phyloP scores from a whole-genome alignment of 2,113 vertebrate genomes.

The Dissostichus mawsoni region DNA sequence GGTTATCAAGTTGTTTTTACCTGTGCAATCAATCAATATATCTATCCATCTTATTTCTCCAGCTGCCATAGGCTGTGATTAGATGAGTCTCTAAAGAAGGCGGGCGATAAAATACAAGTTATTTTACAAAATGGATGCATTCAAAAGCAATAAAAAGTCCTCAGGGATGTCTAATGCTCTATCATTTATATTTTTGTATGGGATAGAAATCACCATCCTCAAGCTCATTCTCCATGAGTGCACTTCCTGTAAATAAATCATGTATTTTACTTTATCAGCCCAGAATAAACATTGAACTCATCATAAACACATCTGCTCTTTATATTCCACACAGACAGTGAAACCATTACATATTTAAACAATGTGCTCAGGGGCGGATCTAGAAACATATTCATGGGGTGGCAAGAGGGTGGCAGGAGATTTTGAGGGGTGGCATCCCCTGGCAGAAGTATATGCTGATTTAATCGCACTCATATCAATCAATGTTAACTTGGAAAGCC shows the following conservation, averaged over 20 bases:
- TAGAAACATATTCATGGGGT: too few relatives aligned
- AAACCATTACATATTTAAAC: not conserved
- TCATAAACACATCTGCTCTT: not conserved
- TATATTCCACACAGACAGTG: not conserved
- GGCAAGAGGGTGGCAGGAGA: too few relatives aligned
- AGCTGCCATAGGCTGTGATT: conserved; percentile 34
- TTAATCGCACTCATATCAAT: too few relatives aligned
- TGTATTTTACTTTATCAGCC: not conserved
- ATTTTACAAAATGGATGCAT: not conserved
- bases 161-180: not conserved
- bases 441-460: too few relatives aligned
- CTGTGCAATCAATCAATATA: conserved; percentile 24
- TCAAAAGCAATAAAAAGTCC: not conserved
- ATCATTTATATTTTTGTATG: not conserved
- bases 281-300: not conserved
- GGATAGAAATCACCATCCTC: not conserved
- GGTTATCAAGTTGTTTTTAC: conserved; percentile 17
- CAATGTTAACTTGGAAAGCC: too few relatives aligned
- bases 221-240: not conserved
- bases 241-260: not conserved
- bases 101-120: not conserved
- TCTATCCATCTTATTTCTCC: conserved; percentile 1
- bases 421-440: too few relatives aligned
- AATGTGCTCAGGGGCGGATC: not conserved
- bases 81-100: conserved; percentile 16